Evolutionary conservation across 2,113 vertebrate species (phyloP).

Genomic region (Ivindomyrus marchei): DNA sequence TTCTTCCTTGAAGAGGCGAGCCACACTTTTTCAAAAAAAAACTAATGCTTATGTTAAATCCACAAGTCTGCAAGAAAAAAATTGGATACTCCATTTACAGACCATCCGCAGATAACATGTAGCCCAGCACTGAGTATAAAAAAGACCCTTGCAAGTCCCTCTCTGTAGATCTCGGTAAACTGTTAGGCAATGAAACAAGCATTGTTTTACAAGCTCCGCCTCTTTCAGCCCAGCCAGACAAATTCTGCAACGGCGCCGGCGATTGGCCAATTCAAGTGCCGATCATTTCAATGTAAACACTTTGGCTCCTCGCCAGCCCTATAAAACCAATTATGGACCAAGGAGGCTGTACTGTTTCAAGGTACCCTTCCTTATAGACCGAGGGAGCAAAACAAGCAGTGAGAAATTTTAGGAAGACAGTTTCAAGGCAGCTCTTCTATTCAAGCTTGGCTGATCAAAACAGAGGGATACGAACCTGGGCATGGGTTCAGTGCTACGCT

Average conservation of each 20-base stretch:
- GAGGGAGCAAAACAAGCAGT: conserved; percentile 55
- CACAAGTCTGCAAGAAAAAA: conserved; percentile 57
- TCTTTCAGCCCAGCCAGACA: conserved; percentile 41
- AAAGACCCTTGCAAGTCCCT: conserved; percentile 65
- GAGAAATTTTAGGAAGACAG: conserved; percentile 53
- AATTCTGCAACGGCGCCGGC: neutral
- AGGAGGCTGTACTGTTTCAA: conserved; percentile 54
- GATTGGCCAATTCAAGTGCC: conserved; percentile 58
- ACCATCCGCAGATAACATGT: conserved; percentile 69
- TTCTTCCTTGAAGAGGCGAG: conserved; percentile 62
- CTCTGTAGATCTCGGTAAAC: conserved; percentile 57
- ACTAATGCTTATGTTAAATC: conserved; percentile 61
- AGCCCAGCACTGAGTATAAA: conserved; percentile 45
- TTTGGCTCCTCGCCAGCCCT: conserved; percentile 60
- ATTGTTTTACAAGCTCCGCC: conserved; percentile 76
- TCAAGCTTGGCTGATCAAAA: conserved; percentile 44
- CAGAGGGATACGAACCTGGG: conserved; percentile 51
- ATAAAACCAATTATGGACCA: conserved; percentile 61
- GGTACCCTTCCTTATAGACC: conserved; percentile 48
- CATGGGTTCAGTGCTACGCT: conserved; percentile 38
- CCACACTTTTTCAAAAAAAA: conserved; percentile 43
- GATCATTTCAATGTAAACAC: conserved; percentile 62
- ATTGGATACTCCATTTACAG: conserved; percentile 74
- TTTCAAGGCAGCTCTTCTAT: conserved; percentile 58
- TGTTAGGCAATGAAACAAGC: conserved; percentile 79